phyloP scores from a whole-genome alignment of 1,140 invertebrate species.

The Lethocerus indicus region DNA sequence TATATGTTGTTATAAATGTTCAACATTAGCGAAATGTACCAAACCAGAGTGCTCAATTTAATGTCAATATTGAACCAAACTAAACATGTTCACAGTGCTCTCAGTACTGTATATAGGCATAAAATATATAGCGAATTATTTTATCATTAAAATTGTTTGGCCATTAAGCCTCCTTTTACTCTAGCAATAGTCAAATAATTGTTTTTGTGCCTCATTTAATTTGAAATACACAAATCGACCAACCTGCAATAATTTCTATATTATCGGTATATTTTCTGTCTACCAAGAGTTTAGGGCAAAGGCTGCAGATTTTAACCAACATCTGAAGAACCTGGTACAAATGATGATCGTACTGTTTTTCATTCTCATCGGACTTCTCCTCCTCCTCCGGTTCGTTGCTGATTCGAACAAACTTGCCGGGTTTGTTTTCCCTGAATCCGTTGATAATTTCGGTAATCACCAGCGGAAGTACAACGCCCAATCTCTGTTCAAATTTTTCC shows the following conservation, averaged over 20 bases:
- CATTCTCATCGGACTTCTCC: background rate
- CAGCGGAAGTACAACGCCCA: slow-evolving; percentile 36
- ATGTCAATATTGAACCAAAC: too few species aligned
- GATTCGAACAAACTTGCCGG: slow-evolving; percentile 26
- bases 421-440: slow-evolving; percentile 13
- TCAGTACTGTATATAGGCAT: too few species aligned
- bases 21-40: too few species aligned
- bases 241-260: slow-evolving; percentile 33
- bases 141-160: too few species aligned
- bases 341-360: slow-evolving; percentile 37
- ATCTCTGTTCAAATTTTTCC: slow-evolving; percentile 39
- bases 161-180: too few species aligned
- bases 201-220: too few species aligned
- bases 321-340: slow-evolving; percentile 51
- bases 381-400: slow-evolving; percentile 19
- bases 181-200: too few species aligned
- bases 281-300: slow-evolving; percentile 33
- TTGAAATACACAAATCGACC: slow-evolving; percentile 10
- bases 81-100: too few species aligned
- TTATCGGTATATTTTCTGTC: slow-evolving; percentile 25
- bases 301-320: slow-evolving; percentile 35
- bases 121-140: too few species aligned
- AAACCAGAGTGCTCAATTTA: too few species aligned
- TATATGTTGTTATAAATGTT: too few species aligned
- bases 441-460: slow-evolving; percentile 29